Evolutionary conservation across 2,797 vertebrate genomes (phyloP).

Genomic region (Dicrostonyx torquatus): DNA sequence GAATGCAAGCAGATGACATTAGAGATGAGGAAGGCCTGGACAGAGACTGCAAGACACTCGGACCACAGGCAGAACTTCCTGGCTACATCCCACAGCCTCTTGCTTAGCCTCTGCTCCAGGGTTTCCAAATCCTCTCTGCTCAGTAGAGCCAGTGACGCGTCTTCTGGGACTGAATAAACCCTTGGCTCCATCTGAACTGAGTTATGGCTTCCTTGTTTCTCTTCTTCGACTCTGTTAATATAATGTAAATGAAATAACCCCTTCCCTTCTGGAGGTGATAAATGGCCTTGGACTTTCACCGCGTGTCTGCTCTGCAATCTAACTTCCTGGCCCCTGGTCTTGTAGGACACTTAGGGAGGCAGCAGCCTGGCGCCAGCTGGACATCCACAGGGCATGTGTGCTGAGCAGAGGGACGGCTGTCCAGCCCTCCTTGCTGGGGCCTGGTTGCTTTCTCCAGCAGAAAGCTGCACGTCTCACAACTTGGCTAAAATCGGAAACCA

Average conservation of each 20-base stretch:
- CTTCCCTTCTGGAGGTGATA: neutral
- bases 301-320: neutral
- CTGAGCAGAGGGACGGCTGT: fast-evolving
- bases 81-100: neutral
- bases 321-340: neutral
- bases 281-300: neutral
- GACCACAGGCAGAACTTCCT: neutral
- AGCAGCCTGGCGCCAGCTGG: neutral
- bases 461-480: fast-evolving
- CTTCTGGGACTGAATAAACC: neutral
- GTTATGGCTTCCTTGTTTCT: neutral
- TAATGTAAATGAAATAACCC: neutral
- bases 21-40: too few species aligned
- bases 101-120: neutral
- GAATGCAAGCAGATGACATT: neutral
- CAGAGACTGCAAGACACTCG: fast-evolving
- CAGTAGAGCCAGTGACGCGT: fast-evolving
- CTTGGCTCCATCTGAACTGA: neutral
- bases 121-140: neutral
- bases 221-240: neutral
- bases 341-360: neutral
- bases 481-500: neutral
- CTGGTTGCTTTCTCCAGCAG: neutral
- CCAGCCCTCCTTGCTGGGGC: fast-evolving
- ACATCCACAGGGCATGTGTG: neutral